These are phyloP conservation scores for Lerema accius DNA, from an alignment of 1,140 invertebrate species.

Conservation along the genomic window DNA sequence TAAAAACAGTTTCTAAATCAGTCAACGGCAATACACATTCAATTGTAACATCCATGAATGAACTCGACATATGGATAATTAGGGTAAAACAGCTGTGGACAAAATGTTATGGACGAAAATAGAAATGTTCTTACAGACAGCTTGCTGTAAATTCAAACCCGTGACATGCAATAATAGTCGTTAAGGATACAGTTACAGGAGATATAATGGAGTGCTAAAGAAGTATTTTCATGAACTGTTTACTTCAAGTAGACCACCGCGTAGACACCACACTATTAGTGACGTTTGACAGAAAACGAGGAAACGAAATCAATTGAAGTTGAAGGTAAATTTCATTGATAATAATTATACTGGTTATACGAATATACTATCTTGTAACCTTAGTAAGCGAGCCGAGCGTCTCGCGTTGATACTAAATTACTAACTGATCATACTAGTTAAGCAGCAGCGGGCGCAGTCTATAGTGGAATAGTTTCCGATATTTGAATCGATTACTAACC, in stretches of 20 bases:
- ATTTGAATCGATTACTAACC: too few species aligned
- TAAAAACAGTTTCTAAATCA: conserved; percentile 20
- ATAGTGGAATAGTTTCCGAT: too few species aligned
- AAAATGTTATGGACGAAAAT: conserved; percentile 54
- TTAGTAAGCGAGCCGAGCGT: too few species aligned
- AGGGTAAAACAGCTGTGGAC: conserved; percentile 56
- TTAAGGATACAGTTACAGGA: conserved; percentile 1
- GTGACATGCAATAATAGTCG: conserved; percentile 6
- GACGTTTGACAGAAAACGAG: conserved; percentile 31
- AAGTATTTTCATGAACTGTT: conserved; percentile 34
- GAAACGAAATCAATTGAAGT: too few species aligned
- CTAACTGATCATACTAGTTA: too few species aligned
- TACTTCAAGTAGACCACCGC: conserved; percentile 52
- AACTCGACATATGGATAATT: conserved; percentile 47
- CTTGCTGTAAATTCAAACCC: conserved; percentile 30
- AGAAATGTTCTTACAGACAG: conserved; percentile 33
- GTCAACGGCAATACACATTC: conserved; percentile 21
- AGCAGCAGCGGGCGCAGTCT: too few species aligned
- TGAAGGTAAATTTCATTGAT: too few species aligned
- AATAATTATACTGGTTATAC: too few species aligned
- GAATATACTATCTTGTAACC: too few species aligned
- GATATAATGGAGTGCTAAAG: not conserved
- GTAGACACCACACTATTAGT: too few species aligned
- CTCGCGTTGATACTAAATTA: too few species aligned
- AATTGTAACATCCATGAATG: conserved; percentile 46